Conservation (phyloP, 1,140 invertebrate genomes). For the Lerema accius region DNA sequence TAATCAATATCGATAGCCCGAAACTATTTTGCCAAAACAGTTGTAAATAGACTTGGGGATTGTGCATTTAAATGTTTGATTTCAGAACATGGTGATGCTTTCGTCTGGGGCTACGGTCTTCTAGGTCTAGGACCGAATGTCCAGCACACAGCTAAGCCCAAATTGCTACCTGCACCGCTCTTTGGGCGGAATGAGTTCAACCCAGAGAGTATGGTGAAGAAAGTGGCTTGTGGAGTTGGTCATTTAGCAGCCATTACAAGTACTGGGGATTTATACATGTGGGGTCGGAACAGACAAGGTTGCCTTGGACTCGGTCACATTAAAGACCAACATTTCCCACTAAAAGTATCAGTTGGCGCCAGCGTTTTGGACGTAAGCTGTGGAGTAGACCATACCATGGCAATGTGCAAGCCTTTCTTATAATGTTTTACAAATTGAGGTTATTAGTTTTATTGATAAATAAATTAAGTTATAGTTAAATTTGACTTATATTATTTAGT, state of each 20-base stretch:
- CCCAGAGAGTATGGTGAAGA: conserved; percentile 85
- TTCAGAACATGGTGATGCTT: conserved; percentile 91
- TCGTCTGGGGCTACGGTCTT: conserved; percentile 96
- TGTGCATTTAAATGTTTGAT: too few relatives aligned
- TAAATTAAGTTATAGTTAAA: conserved; percentile 6
- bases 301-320: conserved; percentile 91
- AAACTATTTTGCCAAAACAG: too few relatives aligned
- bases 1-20: too few relatives aligned
- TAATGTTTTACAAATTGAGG: conserved; percentile 33
- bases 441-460: conserved; percentile 11
- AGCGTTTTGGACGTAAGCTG: conserved; percentile 88
- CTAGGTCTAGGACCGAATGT: conserved; percentile 94
- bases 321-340: conserved; percentile 94
- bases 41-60: too few relatives aligned
- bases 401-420: conserved; percentile 89
- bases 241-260: conserved; percentile 92
- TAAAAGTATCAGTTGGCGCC: conserved; percentile 91
- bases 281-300: conserved; percentile 93
- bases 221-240: conserved; percentile 89
- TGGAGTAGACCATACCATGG: conserved; percentile 93
- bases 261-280: conserved; percentile 92
- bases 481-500: not conserved
- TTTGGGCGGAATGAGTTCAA: conserved; percentile 94
- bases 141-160: conserved; percentile 85
- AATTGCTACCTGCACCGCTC: conserved; percentile 88